Evolutionary conservation across 2,888 invertebrate species (phyloP).

Genomic region (Eudiplozoon nipponicum): DNA sequence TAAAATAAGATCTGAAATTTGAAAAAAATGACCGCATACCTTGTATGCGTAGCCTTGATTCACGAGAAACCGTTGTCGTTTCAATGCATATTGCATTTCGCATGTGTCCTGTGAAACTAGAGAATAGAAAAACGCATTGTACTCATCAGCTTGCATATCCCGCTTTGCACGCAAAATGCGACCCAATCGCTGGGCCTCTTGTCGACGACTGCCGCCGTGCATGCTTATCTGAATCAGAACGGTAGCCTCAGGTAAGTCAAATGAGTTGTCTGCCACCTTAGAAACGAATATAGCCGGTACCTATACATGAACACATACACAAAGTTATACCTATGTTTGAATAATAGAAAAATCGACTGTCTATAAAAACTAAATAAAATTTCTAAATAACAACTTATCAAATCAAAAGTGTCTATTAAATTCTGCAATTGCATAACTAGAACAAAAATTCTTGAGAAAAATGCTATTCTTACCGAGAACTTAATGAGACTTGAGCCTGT

Average conservation of each 20-base stretch:
- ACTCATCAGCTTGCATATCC: constrained; percentile 67
- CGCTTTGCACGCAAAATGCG: constrained; percentile 87
- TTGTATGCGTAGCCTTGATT: constrained; percentile 99
- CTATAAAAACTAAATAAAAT: too few relatives aligned
- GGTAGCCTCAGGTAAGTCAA: constrained; percentile 93
- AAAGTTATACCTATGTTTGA: too few relatives aligned
- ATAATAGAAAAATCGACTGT: too few relatives aligned
- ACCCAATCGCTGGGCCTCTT: constrained; percentile 80
- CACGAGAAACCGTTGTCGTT: constrained; percentile 75
- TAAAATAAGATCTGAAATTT: too few relatives aligned
- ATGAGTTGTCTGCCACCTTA: constrained; percentile 88
- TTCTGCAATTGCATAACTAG: too few relatives aligned
- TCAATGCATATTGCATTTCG: constrained; percentile 89
- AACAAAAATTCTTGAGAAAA: too few relatives aligned
- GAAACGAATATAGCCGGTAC: constrained; percentile 51
- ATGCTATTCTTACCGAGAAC: too few relatives aligned
- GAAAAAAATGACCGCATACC: too few relatives aligned
- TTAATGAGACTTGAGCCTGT: too few relatives aligned
- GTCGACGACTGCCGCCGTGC: constrained; percentile 79
- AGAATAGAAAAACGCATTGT: constrained; percentile 94
- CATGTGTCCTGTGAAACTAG: constrained; percentile 85
- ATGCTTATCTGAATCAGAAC: constrained; percentile 92
- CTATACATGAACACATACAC: too few relatives aligned
- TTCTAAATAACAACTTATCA: too few relatives aligned
- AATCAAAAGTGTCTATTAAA: too few relatives aligned